Evolutionary conservation across 2,888 invertebrate genomes (phyloP).

Genomic region (Andrena bicolor): DNA sequence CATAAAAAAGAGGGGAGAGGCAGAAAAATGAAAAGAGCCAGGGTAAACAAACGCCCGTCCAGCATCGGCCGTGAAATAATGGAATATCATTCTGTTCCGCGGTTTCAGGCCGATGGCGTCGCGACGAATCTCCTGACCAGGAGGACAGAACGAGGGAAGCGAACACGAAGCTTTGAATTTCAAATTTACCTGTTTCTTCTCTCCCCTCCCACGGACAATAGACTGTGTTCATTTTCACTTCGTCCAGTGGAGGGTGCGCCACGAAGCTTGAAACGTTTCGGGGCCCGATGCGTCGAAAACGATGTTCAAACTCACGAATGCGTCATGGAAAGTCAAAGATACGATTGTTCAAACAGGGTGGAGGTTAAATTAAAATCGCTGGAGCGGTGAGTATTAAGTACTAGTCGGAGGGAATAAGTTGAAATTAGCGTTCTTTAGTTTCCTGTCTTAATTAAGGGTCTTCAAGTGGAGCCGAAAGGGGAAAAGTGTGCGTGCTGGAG

Average conservation of each 20-base stretch:
- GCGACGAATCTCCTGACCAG: conserved; percentile 29
- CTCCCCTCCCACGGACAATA: conserved; percentile 28
- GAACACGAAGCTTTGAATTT: conserved; percentile 52
- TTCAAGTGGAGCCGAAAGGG: not conserved
- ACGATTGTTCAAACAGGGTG: too few relatives aligned
- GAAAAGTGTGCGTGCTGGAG: not conserved
- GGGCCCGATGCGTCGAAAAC: conserved; percentile 15
- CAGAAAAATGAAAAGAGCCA: conserved; percentile 11
- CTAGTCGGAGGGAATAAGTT: too few relatives aligned
- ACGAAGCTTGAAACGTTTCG: conserved; percentile 15
- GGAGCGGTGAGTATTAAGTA: not conserved
- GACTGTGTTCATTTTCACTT: conserved; percentile 46
- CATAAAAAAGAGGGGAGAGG: not conserved
- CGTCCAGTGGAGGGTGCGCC: conserved; percentile 32
- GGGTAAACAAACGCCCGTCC: conserved; percentile 20
- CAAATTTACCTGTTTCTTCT: conserved; percentile 52
- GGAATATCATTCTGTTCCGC: conserved; percentile 48
- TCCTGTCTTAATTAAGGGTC: too few relatives aligned
- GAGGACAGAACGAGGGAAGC: conserved; percentile 15
- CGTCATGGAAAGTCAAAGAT: not conserved
- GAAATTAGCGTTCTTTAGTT: too few relatives aligned
- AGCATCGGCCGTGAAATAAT: conserved; percentile 64
- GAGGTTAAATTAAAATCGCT: too few relatives aligned
- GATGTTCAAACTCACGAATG: not conserved
- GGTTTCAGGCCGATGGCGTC: conserved; percentile 32